Evolutionary conservation across 2,888 invertebrate species (phyloP).

Genomic region (Buathra laborator): DNA sequence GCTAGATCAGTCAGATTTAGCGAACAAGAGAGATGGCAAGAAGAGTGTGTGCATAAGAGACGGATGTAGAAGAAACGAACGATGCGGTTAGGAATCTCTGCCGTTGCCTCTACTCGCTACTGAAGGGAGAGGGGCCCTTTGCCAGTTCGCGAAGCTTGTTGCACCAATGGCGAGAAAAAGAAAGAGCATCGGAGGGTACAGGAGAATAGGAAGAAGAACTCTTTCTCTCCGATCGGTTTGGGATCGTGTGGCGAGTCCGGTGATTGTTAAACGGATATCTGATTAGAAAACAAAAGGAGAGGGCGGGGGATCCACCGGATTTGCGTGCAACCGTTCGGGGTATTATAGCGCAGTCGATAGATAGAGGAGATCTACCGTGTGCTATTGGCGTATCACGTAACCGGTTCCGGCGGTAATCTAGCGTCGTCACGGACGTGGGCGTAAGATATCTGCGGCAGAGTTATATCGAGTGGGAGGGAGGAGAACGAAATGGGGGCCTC

Average conservation of each 20-base stretch:
- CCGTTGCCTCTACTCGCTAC: constrained; percentile 75
- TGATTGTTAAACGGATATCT: constrained; percentile 67
- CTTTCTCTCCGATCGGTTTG: constrained; percentile 55
- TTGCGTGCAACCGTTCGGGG: constrained; percentile 15
- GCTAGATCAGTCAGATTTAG: constrained; percentile 75
- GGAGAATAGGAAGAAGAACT: constrained; percentile 19
- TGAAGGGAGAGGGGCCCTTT: constrained; percentile 13
- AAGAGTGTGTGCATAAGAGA: constrained; percentile 11
- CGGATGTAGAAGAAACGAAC: constrained; percentile 48
- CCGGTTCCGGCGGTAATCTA: constrained; percentile 1
- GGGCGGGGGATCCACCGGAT: constrained; percentile 1
- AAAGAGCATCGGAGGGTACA: background rate
- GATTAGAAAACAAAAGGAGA: constrained; percentile 58
- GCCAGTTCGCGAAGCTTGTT: constrained; percentile 34
- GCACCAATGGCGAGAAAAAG: constrained; percentile 16
- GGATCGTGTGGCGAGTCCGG: constrained; percentile 67
- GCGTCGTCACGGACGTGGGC: constrained; percentile 16
- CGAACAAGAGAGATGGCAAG: constrained; percentile 61
- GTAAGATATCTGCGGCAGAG: background rate
- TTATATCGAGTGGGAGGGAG: too few relatives aligned
- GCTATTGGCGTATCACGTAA: constrained; percentile 8
- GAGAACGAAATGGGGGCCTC: background rate
- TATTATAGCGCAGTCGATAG: background rate
- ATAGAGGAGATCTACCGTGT: background rate
- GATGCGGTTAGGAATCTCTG: constrained; percentile 64